These are phyloP conservation scores for Ataeniobius toweri DNA, from an alignment of 2,797 vertebrate genomes.

Conservation along the genomic window DNA sequence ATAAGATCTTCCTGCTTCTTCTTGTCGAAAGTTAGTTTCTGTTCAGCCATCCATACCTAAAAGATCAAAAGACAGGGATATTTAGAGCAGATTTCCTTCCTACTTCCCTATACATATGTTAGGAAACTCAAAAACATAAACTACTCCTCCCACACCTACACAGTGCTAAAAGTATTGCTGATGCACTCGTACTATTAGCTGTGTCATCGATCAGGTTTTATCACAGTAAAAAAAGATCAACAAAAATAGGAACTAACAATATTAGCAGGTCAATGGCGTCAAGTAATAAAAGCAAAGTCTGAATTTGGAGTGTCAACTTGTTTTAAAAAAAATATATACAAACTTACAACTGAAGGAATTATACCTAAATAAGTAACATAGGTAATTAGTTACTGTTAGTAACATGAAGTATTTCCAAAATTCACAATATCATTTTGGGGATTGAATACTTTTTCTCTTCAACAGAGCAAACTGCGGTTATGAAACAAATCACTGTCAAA, in stretches of 20 bases:
- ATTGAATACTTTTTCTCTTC: neutral
- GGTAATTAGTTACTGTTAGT: neutral
- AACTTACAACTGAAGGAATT: neutral
- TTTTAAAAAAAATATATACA: neutral
- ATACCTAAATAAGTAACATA: neutral
- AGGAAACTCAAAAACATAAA: neutral
- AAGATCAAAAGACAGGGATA: neutral
- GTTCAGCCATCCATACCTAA: conserved; percentile 99
- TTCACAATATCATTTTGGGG: neutral
- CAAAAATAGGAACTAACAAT: no score
- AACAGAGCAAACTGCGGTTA: neutral
- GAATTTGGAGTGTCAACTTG: neutral
- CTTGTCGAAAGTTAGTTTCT: conserved; percentile 96
- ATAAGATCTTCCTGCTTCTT: conserved; percentile 97
- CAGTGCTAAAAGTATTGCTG: neutral
- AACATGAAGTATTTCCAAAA: neutral
- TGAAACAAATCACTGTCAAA: neutral
- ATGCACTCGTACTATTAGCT: neutral
- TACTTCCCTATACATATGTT: neutral
- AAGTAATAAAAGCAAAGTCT: neutral
- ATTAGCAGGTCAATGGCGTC: neutral
- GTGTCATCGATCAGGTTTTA: no score
- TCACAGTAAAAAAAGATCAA: no score
- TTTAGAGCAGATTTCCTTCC: neutral
- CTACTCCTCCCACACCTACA: neutral